Base-by-base conservation (phyloP, 2,797 vertebrate genomes). In the Neosilurus hyrtlii region DNA sequence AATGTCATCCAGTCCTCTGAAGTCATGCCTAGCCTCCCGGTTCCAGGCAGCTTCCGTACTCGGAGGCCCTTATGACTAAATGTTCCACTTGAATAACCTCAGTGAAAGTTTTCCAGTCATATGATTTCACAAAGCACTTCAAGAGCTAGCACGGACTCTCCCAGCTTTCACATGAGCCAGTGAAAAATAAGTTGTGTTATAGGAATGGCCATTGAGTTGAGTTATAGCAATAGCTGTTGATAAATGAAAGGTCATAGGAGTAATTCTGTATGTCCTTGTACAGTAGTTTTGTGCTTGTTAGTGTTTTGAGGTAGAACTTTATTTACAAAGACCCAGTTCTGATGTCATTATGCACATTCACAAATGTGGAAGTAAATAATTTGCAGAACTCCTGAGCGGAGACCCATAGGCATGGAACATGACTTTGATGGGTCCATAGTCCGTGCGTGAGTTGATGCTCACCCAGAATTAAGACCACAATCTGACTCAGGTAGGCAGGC, bases 31-130 rank as follows among this genome's bases (percentile, higher is more conserved):
- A 91, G 92, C 94, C 92, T 93, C 93, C 90, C 91, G 90, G 89
- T 91, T 88, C 91, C 91, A 92, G 91, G 93, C 90, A 91, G 92
- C 89, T 92, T 90, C 92, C 90, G 88, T 92, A 3, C 94, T 93
- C 91, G 82, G 94, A 91, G 94, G 93, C 88, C 89, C 18, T 14
- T 15, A 51, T 93, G 91, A 93, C 94, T 91, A 93, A 94, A 84
- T 92, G 93, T 49, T 59, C 62, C 26, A 49, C 24, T 59, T 18
- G 4, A 26, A 57, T 57, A 20, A 67, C 26, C 63, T 61, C n/a
- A 15, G 66, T 24, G 15, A 70, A 70, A 22, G 51, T 54, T 35
- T 74, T 82, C 30, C 26, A 24, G 75, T 56, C 43, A 1, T 52
- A 54, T 61, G 74, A 59, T 61, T 73, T 80, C 22, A 16, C 8